phyloP scores from a whole-genome alignment of 2,797 vertebrate species.

The Brachymystax lenok region DNA sequence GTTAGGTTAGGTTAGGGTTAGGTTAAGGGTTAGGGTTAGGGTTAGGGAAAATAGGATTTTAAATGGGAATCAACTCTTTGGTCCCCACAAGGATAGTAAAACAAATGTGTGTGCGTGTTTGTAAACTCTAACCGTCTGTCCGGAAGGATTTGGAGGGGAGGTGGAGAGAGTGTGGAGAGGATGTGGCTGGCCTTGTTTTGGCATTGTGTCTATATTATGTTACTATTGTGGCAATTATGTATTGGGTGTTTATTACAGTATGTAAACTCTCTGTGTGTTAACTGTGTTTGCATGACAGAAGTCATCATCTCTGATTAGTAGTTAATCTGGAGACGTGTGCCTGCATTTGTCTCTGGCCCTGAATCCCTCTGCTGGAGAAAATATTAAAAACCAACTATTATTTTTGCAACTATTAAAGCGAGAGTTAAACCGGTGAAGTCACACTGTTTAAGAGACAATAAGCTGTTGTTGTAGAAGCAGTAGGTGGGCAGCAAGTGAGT shows the following conservation, averaged over 20 bases:
- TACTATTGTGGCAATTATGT: conserved; percentile 34
- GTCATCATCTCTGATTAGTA: conserved; percentile 59
- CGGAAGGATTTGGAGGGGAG: conserved; percentile 20
- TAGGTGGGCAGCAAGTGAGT: conserved; percentile 70
- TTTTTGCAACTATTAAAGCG: no score
- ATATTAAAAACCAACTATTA: no score
- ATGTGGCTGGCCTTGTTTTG: conserved; percentile 37
- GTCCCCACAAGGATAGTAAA: no score
- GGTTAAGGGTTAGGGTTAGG: no score
- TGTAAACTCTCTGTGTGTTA: conserved; percentile 11
- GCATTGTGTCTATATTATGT: conserved; percentile 21
- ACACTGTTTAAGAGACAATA: background rate
- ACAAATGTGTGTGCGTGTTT: background rate
- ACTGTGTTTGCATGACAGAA: conserved; percentile 33
- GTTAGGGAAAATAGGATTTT: no score
- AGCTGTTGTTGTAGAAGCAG: conserved; percentile 54
- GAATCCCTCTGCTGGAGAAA: conserved; percentile 24
- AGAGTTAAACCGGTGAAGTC: no score
- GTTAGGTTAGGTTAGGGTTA: no score
- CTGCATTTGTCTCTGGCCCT: conserved; percentile 58
- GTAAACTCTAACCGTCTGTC: conserved; percentile 13
- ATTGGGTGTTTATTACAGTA: background rate
- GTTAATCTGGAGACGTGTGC: conserved; percentile 62
- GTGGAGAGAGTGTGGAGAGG: conserved; percentile 20
- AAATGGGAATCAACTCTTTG: no score